Evolutionary conservation across 2,888 invertebrate genomes (phyloP), one percentile per base, ranked within the genome.

Genomic region (Polydrusus cervinus): DNA sequence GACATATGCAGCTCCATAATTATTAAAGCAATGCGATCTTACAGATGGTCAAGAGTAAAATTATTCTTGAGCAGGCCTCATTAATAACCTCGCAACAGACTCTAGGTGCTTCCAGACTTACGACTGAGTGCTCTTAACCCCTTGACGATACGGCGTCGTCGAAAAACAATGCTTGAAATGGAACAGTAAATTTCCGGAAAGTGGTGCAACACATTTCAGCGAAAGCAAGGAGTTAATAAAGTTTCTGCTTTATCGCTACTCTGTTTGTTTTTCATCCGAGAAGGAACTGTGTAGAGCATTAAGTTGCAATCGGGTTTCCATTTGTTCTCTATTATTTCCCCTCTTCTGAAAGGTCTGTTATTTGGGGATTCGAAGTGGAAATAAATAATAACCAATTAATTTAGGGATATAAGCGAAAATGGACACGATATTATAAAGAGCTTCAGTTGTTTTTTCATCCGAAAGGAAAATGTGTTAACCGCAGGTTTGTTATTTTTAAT

Each of bases 151-250:
- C 65, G 65, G 45, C 57, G 60, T 49, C 30, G 71, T 47, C 66
- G 51, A 57, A 72, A 72, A 43, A 66, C 72, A 66, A 60, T 47
- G 57, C 66, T 66, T 30, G 72, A 47, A 72, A 65, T 34, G 72
- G 66, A 66, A 72, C 72, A 60, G 47, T 72, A 72, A 72, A 72
- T 72, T 66, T 72, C 72, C 47, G 30, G 72, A 45, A 72, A 72
- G 72, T 72, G 49, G 65, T 68, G 69, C 74, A 74, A 74, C 68
- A 74, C 74, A 69, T 74, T 74, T 69, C 53, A 62, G 55, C 68
- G 67, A 74, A 67, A 53, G 74, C 68, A 49, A 38, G 30, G 74
- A 69, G 74, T 74, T 69, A 74, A 74, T 74, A 74, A 74, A 74
- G 74, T 74, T 74, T 64, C 74, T 57, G 62, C 40, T 74, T 74